Base-by-base conservation (phyloP, 2,888 invertebrate species). In the Diploptera punctata region DNA sequence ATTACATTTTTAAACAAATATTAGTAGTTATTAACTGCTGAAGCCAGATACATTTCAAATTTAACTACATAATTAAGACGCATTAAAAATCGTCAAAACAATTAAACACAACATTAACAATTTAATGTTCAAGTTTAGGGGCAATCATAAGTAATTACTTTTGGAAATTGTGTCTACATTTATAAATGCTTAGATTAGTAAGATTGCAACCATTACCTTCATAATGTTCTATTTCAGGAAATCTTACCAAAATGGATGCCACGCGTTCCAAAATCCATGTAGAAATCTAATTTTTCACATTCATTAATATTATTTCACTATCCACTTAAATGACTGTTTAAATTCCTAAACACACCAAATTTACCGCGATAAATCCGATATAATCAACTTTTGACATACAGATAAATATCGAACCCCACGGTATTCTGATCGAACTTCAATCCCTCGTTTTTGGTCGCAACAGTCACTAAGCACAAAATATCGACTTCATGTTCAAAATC, bases 331-430 rank as follows among this genome's bases (percentile, higher is more conserved):
- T 16, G n/a, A 1, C 26, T n/a, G 57, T 57, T 24, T 57, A 57
- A 43, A 43, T 65, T 38, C 65, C 29, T 60, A 26, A 47, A 18
- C 43, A 16, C 38, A 65, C 65, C 67, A 71, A 79, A 78, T 79
- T 80, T 78, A 79, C 79, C 79, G 81, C 80, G 80, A 73, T 72
- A 73, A 75, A 73, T 75, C 76, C 79, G 79, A 80, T 80, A 78
- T 78, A 76, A 77, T 73, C 78, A 76, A 73, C 75, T 76, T 79
- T 74, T 78, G 78, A 79, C 78, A 78, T 79, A 79, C 79, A 79
- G 78, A 77, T 78, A 79, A 78, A 78, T 81, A 81, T 81, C 81
- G 81, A 81, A 81, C 80, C 80, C 43, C 24, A 26, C 49, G 19
- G 26, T 49, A 61, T 80, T 76, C 75, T 68, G 68, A 69, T 74